Base-by-base conservation (phyloP, 2,797 vertebrate genomes). In the Mustela erminea region DNA sequence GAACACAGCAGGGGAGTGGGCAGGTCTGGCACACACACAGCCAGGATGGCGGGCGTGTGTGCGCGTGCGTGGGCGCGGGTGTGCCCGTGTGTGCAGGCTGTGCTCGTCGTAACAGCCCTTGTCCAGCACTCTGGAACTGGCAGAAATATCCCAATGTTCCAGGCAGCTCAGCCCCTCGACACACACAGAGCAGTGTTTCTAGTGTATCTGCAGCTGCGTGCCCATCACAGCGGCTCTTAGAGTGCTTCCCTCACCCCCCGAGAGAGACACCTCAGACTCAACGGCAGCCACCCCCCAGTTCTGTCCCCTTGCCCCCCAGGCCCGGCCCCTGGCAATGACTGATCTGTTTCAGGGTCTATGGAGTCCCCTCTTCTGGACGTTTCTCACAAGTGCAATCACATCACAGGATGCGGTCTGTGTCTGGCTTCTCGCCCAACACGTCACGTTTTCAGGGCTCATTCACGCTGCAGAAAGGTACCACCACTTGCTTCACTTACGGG, bases 321-420 rank as follows among this genome's bases (percentile, higher is more conserved):
- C 5, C 29, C 17, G 1, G 1, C 3, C 14, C 62, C 87, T 3
- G 21, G 4, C 21, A 32, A 17, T 21, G 25, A 2, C 56, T 43
- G 0, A 8, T 2, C 25, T 56, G 15, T 8, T 21, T 11, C 52
- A 7, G 29, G 12, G 25, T 43, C 72, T 46, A 1, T 1, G 54
- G 74, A 8, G 17, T 60, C 56, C 15, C 17, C 25, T 1, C 1
- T n/a, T 58, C 85, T 52, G 8, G 54, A 18, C 18, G 0, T 11
- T 41, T 23, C 2, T 2, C 2, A 0, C 3, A 17, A 35, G 66
- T 21, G 1, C 46, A 52, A 4, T 38, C 41, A 9, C 2, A 4
- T 38, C 41, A 9, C 2, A 0, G 0, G 0, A 0, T 0, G 60
- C 4, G 23, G 54, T n/a, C 64, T 9, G 3, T 2, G 11, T 15